Conservation (phyloP, 2,888 invertebrate genomes). For the Drosophila longiperda region DNA sequence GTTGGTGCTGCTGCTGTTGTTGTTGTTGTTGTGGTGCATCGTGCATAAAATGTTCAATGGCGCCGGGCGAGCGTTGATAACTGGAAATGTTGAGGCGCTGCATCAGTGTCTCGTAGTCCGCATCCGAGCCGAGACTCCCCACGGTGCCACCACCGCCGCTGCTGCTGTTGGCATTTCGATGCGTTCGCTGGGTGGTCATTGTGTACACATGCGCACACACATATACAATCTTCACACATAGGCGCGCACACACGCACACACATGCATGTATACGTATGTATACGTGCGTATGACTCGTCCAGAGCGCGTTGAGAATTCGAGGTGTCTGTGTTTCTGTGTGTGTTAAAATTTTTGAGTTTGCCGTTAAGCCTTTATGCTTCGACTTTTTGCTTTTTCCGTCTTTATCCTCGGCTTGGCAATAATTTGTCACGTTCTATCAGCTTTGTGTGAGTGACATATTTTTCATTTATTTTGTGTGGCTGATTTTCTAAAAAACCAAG, state of each 20-base stretch:
- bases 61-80: slow-evolving; percentile 75
- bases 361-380: slow-evolving; percentile 11
- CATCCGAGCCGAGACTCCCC: slow-evolving; percentile 38
- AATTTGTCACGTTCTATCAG: slow-evolving; percentile 30
- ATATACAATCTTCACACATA: slow-evolving; percentile 4
- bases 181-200: slow-evolving; percentile 74
- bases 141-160: slow-evolving; percentile 11
- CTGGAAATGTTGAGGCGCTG: slow-evolving; percentile 80
- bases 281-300: slow-evolving; percentile 27
- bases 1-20: slow-evolving; percentile 85
- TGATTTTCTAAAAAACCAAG: slow-evolving; percentile 51
- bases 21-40: slow-evolving; percentile 84
- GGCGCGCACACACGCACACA: slow-evolving; percentile 11
- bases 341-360: slow-evolving; percentile 9
- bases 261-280: slow-evolving; percentile 3
- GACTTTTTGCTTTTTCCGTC: not conserved
- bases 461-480: slow-evolving; percentile 19
- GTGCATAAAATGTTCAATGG: slow-evolving; percentile 74
- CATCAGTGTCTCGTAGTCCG: slow-evolving; percentile 82
- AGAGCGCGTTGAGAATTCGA: slow-evolving; percentile 32
- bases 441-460: slow-evolving; percentile 40
- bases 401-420: slow-evolving; percentile 10
- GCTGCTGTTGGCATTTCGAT: slow-evolving; percentile 60
- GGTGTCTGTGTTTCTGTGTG: not conserved
- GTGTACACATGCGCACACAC: slow-evolving; percentile 34